Percentiles rank a stretch among this genome's conserved stretches.
Conservation (phyloP, 2,113 vertebrate species). For the Pygathrix nemaeus region DNA sequence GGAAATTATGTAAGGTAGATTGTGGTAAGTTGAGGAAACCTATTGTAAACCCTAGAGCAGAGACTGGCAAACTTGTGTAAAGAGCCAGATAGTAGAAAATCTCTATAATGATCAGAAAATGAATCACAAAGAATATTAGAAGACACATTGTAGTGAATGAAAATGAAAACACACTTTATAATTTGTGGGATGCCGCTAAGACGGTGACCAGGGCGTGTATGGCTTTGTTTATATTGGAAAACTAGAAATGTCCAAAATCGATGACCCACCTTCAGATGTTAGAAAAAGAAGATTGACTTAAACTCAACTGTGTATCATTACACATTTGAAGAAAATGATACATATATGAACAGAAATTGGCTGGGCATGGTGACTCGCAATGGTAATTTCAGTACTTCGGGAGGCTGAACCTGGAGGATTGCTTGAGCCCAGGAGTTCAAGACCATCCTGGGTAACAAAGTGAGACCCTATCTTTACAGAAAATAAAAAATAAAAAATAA, state of each 20-base stretch:
- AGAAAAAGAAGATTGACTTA: not conserved
- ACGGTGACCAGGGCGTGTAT: not conserved
- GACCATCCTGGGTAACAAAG: no score
- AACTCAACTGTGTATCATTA: not conserved
- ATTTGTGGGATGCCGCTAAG: not conserved
- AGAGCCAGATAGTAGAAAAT: not conserved
- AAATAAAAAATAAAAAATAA: no score
- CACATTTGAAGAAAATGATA: not conserved
- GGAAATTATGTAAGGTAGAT: not conserved
- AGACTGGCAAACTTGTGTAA: no score
- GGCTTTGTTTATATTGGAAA: not conserved
- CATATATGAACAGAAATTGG: not conserved
- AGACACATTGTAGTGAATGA: not conserved
- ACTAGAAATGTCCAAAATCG: not conserved
- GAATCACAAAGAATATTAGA: constrained; percentile 16
- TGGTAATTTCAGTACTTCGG: no score
- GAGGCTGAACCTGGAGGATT: no score
- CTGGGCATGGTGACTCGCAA: no score
- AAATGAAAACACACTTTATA: constrained; percentile 25
- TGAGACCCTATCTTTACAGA: no score
- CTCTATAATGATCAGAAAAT: not conserved
- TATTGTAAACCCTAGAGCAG: no score
- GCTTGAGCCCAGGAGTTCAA: no score
- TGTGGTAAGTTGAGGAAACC: no score
- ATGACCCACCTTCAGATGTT: not conserved